Evolutionary conservation across 2,888 invertebrate genomes (phyloP).

Genomic region (Cryptus armator): DNA sequence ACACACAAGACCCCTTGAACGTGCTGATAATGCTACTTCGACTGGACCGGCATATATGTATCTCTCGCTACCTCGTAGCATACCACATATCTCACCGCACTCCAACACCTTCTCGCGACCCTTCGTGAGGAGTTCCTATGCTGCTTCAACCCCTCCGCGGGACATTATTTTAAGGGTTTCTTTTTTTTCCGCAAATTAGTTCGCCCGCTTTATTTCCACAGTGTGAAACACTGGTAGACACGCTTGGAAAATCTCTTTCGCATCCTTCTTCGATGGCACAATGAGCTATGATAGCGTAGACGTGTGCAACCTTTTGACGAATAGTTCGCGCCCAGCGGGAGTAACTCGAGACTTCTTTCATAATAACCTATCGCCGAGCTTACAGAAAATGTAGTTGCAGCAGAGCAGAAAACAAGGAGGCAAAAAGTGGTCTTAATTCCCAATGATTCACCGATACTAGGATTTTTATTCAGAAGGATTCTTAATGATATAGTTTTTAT

Average conservation of each 20-base stretch:
- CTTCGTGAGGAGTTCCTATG: slow-evolving; percentile 33
- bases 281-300: neutral
- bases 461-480: slow-evolving; percentile 20
- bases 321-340: neutral
- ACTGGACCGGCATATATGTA: slow-evolving; percentile 54
- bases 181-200: slow-evolving; percentile 52
- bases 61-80: slow-evolving; percentile 25
- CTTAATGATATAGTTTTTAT: slow-evolving; percentile 47
- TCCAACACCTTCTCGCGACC: slow-evolving; percentile 48
- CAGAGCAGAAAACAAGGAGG: slow-evolving; percentile 21
- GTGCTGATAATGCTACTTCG: slow-evolving; percentile 84
- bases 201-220: slow-evolving; percentile 6
- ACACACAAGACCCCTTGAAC: slow-evolving; percentile 81
- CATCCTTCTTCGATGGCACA: neutral
- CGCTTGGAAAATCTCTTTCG: neutral
- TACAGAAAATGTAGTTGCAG: neutral
- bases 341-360: neutral
- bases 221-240: neutral
- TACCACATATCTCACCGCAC: slow-evolving; percentile 42
- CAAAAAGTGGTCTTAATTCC: slow-evolving; percentile 63
- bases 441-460: slow-evolving; percentile 42
- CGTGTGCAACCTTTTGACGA: neutral
- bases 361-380: slow-evolving; percentile 6
- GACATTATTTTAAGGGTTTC: slow-evolving; percentile 47
- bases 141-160: slow-evolving; percentile 52